Evolutionary conservation across 2,113 vertebrate genomes (phyloP), one percentile per base, ranked within the genome.

Genomic region (Glaucidium brasilianum): DNA sequence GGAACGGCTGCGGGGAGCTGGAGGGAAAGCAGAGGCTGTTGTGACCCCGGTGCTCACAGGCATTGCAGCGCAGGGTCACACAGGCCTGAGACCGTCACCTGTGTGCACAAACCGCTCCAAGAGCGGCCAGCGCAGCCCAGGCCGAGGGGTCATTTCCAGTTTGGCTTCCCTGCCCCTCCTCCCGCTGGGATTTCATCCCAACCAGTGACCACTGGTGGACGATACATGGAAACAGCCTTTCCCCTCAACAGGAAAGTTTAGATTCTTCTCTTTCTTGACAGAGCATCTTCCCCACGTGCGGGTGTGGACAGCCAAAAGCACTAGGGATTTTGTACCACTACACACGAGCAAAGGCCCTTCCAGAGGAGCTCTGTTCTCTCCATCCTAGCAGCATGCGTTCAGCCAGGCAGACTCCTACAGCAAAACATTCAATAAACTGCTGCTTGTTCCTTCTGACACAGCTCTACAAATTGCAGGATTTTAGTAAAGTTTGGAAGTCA

Each of bases 11-110:
- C 75, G 17, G 37, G 78, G 56, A 60, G 32, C 8, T 37, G 11
- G 16, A 1, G 50, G 21, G 19, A 17, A 13, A 15, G 34, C 32
- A 12, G 79, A 45, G n/a, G 22, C 66, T 56, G 69, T 39, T 18
- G 30, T 1, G 9, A 12, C n/a, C 34, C 26, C 29, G 0, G 0
- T 9, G 53, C 3, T 45, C 50, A 3, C 59, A 15, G 43, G 58
- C 69, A 13, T 27, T 17, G 2, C 16, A 15, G 23, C 0, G 0
- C 1, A 10, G 43, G 25, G 13, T 14, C 6, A 60, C 37, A 29
- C 9, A 3, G 14, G 59, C 6, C 45, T 0, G 0, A 56, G 39
- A 56, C 21, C 23, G 7, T 18, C 25, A 43, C 74, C 47, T 15
- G 43, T 62, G 8, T 1, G 11, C 41, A 30, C 3, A 10, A 49